These are phyloP conservation scores for Ophion ellenae DNA, from an alignment of 2,888 invertebrate species.

Conservation along the genomic window DNA sequence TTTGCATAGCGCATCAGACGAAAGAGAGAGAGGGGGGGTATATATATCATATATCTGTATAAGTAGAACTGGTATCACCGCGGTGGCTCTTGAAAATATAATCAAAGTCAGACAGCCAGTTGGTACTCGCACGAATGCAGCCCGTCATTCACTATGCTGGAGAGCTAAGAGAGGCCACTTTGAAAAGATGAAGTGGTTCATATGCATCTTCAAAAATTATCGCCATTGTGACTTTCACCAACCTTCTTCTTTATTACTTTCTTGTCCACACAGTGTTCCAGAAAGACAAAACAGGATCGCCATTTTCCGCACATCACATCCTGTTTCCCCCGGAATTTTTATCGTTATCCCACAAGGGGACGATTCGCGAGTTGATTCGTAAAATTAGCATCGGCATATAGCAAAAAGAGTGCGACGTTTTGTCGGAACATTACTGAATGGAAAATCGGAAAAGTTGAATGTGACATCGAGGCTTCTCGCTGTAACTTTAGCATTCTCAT, in stretches of 20 bases:
- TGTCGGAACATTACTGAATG: too few relatives aligned
- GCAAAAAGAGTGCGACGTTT: too few relatives aligned
- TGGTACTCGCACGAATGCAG: conserved; percentile 16
- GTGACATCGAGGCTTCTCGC: too few relatives aligned
- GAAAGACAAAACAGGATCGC: not conserved
- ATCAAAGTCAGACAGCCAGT: conserved; percentile 53
- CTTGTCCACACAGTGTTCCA: not conserved
- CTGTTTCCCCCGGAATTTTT: too few relatives aligned
- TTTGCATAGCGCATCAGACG: conserved; percentile 47
- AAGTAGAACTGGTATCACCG: conserved; percentile 20
- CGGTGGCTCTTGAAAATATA: conserved; percentile 54
- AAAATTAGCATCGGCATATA: too few relatives aligned
- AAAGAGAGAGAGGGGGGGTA: conserved; percentile 16
- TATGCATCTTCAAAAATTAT: conserved; percentile 33
- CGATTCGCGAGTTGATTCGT: too few relatives aligned
- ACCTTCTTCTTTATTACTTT: conserved; percentile 19
- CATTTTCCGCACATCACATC: too few relatives aligned
- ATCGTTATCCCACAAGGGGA: too few relatives aligned
- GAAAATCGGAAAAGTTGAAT: too few relatives aligned
- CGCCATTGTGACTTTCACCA: conserved; percentile 23
- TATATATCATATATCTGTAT: conserved; percentile 11
- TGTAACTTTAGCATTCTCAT: too few relatives aligned
- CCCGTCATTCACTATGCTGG: conserved; percentile 16
- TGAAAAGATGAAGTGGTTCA: not conserved
- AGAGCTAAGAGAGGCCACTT: not conserved